A percentile compares a stretch with the other conserved stretches of the same genome.
Evolutionary conservation across 2,797 vertebrate species (phyloP).

Genomic region (Emydoidea blandingii): DNA sequence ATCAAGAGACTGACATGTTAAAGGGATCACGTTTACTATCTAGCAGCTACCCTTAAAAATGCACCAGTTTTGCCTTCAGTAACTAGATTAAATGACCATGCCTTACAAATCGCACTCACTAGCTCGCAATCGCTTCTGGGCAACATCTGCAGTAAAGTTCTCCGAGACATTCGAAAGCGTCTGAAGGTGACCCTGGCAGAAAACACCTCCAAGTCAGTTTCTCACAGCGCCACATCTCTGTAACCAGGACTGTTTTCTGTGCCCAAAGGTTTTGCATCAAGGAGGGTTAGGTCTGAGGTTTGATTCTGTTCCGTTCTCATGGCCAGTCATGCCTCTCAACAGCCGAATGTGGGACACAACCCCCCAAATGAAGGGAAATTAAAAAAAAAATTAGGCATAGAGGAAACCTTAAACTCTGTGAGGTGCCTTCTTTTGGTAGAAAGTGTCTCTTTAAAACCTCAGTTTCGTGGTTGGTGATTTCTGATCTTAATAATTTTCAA

Average conservation of each 20-base stretch:
- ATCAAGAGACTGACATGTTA: background rate
- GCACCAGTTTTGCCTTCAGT: background rate
- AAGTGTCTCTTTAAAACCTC: accelerated
- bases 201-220: background rate
- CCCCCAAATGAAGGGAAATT: accelerated
- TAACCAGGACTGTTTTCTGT: background rate
- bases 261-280: background rate
- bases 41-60: background rate
- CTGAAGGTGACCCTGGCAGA: background rate
- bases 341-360: accelerated
- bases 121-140: accelerated
- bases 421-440: background rate
- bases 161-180: background rate
- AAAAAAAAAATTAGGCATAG: background rate
- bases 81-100: background rate
- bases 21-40: accelerated
- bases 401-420: background rate
- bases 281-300: background rate
- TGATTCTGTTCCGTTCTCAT: accelerated
- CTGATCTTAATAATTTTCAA: accelerated
- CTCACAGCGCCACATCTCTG: background rate
- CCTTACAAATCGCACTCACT: background rate
- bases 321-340: accelerated
- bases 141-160: background rate
- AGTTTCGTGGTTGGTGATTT: background rate